These are phyloP conservation scores for Lasioglossum figueresi DNA, from an alignment of 2,888 invertebrate species.

Conservation along the genomic window DNA sequence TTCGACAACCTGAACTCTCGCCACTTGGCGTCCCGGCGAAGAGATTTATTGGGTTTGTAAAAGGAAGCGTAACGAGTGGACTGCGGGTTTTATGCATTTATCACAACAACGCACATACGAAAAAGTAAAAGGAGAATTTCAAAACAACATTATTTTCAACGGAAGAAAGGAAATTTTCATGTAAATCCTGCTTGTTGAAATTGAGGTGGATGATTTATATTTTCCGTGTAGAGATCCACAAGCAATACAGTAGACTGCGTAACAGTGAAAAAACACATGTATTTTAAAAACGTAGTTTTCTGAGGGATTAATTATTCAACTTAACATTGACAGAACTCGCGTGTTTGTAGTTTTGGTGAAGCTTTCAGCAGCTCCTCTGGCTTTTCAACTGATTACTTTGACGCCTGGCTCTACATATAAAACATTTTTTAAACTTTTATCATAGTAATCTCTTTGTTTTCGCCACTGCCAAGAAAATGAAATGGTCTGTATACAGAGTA, in stretches of 20 bases:
- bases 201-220: background rate
- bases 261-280: background rate
- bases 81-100: background rate
- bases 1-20: conserved; percentile 1
- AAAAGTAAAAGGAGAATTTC: background rate
- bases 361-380: background rate
- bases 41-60: background rate
- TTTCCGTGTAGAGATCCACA: background rate
- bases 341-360: background rate
- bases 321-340: background rate
- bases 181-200: background rate
- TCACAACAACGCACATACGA: background rate
- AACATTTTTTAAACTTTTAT: background rate
- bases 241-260: background rate
- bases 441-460: background rate
- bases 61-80: background rate
- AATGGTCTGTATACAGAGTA: background rate
- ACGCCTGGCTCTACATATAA: background rate
- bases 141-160: background rate
- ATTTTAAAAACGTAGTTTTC: background rate
- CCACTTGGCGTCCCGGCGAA: background rate
- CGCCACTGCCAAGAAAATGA: background rate
- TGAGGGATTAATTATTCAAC: background rate
- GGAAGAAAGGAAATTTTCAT: too few relatives aligned
- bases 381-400: background rate